Conservation (phyloP, 2,797 vertebrate species). For the Hemibagrus guttatus region DNA sequence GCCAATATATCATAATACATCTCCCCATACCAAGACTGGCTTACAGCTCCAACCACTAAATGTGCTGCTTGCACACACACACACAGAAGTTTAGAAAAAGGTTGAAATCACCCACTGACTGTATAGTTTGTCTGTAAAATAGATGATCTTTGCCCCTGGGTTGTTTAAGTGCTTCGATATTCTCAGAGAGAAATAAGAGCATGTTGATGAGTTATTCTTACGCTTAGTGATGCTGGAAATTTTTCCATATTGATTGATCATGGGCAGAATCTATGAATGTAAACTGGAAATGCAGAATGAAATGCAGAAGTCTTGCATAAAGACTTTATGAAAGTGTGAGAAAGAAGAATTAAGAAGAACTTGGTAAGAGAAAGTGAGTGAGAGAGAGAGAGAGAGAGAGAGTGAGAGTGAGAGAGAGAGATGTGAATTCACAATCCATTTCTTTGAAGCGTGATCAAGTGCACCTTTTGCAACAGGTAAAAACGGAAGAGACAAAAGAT, state of each 20-base stretch:
- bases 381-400: neutral
- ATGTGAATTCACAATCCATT: neutral
- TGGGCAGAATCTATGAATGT: neutral
- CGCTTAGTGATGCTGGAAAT: neutral
- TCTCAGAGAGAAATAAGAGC: neutral
- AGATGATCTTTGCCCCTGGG: neutral
- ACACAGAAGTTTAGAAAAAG: neutral
- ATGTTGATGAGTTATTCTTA: neutral
- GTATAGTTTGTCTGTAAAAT: constrained; percentile 11
- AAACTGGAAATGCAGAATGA: neutral
- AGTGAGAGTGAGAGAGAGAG: neutral
- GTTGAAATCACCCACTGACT: neutral
- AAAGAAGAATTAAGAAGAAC: neutral
- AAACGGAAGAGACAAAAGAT: too few relatives aligned
- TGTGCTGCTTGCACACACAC: constrained; percentile 1
- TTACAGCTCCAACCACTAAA: neutral
- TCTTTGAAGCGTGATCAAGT: neutral
- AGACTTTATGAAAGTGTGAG: neutral
- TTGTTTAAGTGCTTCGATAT: neutral
- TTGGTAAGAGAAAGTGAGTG: neutral
- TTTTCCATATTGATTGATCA: neutral
- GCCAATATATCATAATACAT: constrained; percentile 48
- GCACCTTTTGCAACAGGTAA: neutral
- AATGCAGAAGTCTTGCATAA: too few relatives aligned
- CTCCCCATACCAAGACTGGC: constrained; percentile 1